A percentile compares a stretch with the other conserved stretches of the same genome.
Conservation (phyloP, 2,888 invertebrate genomes). For the Phortica magna region DNA sequence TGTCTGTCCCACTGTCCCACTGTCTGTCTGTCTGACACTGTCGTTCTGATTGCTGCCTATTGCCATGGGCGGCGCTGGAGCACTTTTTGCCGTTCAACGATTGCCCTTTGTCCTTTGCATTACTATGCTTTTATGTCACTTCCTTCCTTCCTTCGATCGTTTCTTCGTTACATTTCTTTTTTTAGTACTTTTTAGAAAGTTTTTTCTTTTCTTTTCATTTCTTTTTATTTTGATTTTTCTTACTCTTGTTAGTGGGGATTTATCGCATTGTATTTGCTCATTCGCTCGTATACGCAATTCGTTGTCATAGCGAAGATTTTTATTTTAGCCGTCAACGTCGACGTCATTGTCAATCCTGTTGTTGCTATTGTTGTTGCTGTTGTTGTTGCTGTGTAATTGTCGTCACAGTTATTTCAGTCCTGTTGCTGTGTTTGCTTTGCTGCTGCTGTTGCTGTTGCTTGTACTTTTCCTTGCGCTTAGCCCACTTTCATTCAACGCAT, state of each 20-base stretch:
- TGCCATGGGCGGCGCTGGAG: constrained; percentile 66
- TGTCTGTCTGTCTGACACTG: constrained; percentile 44
- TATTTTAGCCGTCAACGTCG: constrained; percentile 32
- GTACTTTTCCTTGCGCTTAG: neutral
- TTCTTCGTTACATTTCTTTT: neutral
- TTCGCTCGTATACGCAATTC: neutral
- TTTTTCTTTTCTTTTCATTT: neutral
- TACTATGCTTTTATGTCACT: neutral
- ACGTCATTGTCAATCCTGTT: constrained; percentile 25
- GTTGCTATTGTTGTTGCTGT: constrained; percentile 50
- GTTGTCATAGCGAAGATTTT: neutral
- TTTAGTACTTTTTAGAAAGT: no score
- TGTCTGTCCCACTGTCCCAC: constrained; percentile 28
- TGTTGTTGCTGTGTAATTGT: constrained; percentile 53
- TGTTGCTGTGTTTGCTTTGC: neutral
- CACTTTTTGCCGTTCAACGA: constrained; percentile 68
- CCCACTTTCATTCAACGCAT: constrained; percentile 27
- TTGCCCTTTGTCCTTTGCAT: constrained; percentile 63
- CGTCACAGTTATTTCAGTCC: neutral
- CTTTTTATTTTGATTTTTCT: neutral
- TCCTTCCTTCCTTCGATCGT: constrained; percentile 2
- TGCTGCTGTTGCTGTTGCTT: neutral
- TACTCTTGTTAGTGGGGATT: neutral
- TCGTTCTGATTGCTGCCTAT: constrained; percentile 68
- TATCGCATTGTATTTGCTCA: neutral